Conservation (phyloP, 2,888 invertebrate species). For the Frankliniella intonsa region DNA sequence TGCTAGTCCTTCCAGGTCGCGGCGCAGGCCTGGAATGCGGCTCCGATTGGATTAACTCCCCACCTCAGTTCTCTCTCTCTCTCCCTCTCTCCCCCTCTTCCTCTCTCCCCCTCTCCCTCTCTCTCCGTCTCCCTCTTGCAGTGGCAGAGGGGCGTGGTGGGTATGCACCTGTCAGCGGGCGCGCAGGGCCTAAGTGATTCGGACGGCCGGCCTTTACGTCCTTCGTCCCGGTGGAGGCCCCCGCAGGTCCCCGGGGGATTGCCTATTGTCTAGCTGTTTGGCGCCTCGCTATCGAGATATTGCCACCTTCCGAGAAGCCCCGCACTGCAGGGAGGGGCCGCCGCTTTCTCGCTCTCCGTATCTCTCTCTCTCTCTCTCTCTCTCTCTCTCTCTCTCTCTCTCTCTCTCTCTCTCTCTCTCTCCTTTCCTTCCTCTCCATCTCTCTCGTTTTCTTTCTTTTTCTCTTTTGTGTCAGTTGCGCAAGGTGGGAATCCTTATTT, state of each 20-base stretch:
- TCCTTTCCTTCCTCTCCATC: not conserved
- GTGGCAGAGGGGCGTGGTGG: too few relatives aligned
- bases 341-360: not conserved
- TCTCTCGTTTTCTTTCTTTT: not conserved
- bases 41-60: not conserved
- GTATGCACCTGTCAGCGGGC: too few relatives aligned
- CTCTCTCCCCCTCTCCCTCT: not conserved
- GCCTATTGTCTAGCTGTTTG: too few relatives aligned
- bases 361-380: not conserved
- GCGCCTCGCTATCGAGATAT: too few relatives aligned
- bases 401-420: not conserved
- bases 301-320: too few relatives aligned
- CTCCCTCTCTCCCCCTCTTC: not conserved
- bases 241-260: too few relatives aligned
- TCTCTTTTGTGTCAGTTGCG: not conserved
- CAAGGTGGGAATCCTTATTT: too few relatives aligned
- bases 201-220: too few relatives aligned
- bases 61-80: not conserved
- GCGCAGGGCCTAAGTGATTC: too few relatives aligned
- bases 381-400: not conserved
- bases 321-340: too few relatives aligned
- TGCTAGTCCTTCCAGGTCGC: not conserved
- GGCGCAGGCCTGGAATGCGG: not conserved
- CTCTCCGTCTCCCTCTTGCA: not conserved
- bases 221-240: too few relatives aligned